A percentile compares a stretch with the other conserved stretches of the same genome.
Evolutionary conservation across 2,113 vertebrate species (phyloP).

Genomic region (Pangasianodon hypophthalmus): DNA sequence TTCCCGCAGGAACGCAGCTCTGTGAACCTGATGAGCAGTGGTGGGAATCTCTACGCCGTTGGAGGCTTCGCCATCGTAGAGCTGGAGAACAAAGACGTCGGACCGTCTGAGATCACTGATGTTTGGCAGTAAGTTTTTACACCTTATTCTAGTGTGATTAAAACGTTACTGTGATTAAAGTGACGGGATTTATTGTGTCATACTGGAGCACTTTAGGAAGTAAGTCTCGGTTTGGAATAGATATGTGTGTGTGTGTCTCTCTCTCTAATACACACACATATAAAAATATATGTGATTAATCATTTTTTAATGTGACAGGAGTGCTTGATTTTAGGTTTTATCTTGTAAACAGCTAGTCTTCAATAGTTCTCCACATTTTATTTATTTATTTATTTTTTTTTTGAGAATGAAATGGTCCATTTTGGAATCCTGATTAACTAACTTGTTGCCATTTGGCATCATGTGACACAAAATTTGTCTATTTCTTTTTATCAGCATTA

Average conservation of each 20-base stretch:
- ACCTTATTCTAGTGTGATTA: too few species aligned
- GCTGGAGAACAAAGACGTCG: slow-evolving; percentile 88
- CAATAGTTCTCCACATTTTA: too few species aligned
- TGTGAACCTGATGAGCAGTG: slow-evolving; percentile 83
- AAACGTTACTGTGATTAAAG: not conserved
- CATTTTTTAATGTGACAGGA: too few species aligned
- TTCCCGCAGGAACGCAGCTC: slow-evolving; percentile 98
- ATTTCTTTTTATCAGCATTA: not conserved
- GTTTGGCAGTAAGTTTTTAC: slow-evolving; percentile 94
- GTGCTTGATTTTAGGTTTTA: too few species aligned
- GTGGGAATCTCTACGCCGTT: slow-evolving; percentile 86
- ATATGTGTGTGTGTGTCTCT: not conserved
- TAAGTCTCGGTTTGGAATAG: not conserved
- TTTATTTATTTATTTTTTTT: too few species aligned
- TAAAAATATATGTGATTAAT: too few species aligned
- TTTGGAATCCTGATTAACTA: not conserved
- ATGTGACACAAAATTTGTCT: not conserved
- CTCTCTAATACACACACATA: not conserved
- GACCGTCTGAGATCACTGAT: slow-evolving; percentile 92
- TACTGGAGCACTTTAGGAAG: not conserved
- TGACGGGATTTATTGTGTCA: not conserved
- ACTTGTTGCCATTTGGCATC: not conserved
- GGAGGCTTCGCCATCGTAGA: slow-evolving; percentile 96
- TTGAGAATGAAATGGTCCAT: too few species aligned
- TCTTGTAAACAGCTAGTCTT: too few species aligned